Percentiles rank a stretch among this genome's conserved stretches.
These are phyloP conservation scores for Scrobipalpa atriplicella DNA, from an alignment of 2,888 invertebrate species.

Conservation along the genomic window DNA sequence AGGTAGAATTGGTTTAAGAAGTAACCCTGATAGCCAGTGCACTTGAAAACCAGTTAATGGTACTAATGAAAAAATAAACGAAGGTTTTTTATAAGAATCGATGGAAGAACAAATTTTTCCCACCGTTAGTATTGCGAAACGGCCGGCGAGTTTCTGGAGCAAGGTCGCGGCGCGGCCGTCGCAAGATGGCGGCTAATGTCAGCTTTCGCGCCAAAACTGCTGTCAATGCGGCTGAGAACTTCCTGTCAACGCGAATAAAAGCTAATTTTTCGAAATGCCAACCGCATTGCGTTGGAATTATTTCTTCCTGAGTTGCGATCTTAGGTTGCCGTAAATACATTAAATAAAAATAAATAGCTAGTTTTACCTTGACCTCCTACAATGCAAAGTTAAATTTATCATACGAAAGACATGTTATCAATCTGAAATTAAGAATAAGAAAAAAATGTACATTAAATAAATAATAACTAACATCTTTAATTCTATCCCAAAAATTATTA, in stretches of 20 bases:
- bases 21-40: background rate
- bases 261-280: constrained; percentile 18
- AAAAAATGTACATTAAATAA: too few species aligned
- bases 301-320: constrained; percentile 16
- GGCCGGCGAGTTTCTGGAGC: constrained; percentile 71
- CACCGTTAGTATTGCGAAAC: constrained; percentile 70
- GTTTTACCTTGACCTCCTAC: background rate
- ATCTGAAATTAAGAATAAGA: too few species aligned
- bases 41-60: background rate
- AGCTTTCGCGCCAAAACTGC: constrained; percentile 66
- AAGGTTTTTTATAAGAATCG: constrained; percentile 43
- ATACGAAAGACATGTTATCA: too few species aligned
- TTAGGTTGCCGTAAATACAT: constrained; percentile 12
- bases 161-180: constrained; percentile 74
- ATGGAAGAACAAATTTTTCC: constrained; percentile 68
- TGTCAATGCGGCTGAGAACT: constrained; percentile 38
- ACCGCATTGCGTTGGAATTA: constrained; percentile 23
- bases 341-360: background rate
- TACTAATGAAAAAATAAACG: constrained; percentile 2
- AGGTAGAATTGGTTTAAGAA: background rate
- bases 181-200: constrained; percentile 68
- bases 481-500: too few species aligned
- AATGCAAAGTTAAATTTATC: background rate
- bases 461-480: too few species aligned
- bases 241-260: constrained; percentile 26